phyloP scores from a whole-genome alignment of 2,888 invertebrate species.

The Chymomyza caudatula region DNA sequence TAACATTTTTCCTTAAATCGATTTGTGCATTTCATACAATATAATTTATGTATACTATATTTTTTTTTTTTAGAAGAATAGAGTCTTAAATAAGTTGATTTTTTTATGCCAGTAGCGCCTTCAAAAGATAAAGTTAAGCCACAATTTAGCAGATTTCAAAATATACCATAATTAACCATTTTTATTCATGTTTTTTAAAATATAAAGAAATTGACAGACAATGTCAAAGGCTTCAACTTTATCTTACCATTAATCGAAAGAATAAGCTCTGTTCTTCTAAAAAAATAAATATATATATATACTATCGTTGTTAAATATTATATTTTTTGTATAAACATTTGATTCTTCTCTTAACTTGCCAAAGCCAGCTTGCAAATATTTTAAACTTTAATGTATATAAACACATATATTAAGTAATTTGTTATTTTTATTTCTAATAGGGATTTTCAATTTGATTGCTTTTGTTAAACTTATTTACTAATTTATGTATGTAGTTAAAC shows the following conservation, averaged over 20 bases:
- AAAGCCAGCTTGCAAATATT: slow-evolving; percentile 64
- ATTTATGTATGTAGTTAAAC: slow-evolving; percentile 29
- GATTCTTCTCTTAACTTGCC: slow-evolving; percentile 36
- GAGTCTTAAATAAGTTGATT: not conserved
- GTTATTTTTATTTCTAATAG: slow-evolving; percentile 5
- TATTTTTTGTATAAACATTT: slow-evolving; percentile 20
- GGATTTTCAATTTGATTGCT: slow-evolving; percentile 59
- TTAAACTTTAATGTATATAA: not conserved
- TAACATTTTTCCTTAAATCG: slow-evolving; percentile 54
- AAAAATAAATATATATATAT: not conserved
- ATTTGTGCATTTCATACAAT: slow-evolving; percentile 60
- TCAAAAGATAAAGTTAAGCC: too few relatives aligned
- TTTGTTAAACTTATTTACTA: slow-evolving; percentile 52
- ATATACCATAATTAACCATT: too few relatives aligned
- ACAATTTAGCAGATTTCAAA: too few relatives aligned
- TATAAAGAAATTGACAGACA: not conserved
- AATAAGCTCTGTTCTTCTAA: not conserved
- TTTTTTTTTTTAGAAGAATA: slow-evolving; percentile 3
- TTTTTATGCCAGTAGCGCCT: too few relatives aligned
- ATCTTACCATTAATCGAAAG: too few relatives aligned
- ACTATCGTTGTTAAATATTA: not conserved
- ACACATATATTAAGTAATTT: not conserved
- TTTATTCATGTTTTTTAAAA: too few relatives aligned
- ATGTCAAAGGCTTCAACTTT: too few relatives aligned
- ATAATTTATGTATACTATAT: slow-evolving; percentile 16